phyloP scores from a whole-genome alignment of 2,888 invertebrate species.

The Drosophila meridionalis region DNA sequence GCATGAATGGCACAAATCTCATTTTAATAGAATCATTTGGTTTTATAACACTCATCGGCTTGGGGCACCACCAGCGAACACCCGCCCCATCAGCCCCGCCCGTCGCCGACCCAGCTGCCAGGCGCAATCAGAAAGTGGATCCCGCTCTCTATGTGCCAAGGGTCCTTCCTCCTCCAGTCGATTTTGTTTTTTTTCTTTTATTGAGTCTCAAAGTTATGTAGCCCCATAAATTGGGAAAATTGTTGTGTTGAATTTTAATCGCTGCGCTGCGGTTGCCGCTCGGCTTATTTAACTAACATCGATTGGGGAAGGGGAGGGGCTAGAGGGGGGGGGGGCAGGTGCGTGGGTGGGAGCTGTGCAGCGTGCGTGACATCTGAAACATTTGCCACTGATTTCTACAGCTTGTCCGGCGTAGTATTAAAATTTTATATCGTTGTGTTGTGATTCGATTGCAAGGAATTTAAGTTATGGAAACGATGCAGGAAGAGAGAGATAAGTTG shows the following conservation, averaged over 20 bases:
- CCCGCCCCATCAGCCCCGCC: background rate
- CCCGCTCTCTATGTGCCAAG: background rate
- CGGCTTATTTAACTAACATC: slow-evolving; percentile 33
- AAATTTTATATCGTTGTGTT: slow-evolving; percentile 25
- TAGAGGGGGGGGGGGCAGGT: background rate
- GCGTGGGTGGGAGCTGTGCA: background rate
- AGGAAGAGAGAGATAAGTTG: too few species aligned
- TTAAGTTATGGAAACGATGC: slow-evolving; percentile 18
- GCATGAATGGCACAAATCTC: slow-evolving; percentile 77
- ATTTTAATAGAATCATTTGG: slow-evolving; percentile 79
- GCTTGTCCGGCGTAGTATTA: slow-evolving; percentile 1
- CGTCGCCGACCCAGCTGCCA: background rate
- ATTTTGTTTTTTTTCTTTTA: slow-evolving; percentile 29
- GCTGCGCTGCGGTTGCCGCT: slow-evolving; percentile 50
- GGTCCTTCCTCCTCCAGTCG: background rate
- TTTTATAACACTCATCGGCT: slow-evolving; percentile 64
- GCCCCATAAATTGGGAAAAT: slow-evolving; percentile 73
- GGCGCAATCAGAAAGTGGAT: background rate
- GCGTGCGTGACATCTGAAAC: slow-evolving; percentile 14
- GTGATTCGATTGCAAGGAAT: slow-evolving; percentile 24
- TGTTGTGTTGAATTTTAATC: slow-evolving; percentile 74
- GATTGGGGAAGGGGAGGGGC: background rate
- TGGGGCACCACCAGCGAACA: slow-evolving; percentile 1
- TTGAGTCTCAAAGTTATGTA: slow-evolving; percentile 72
- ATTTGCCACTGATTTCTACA: slow-evolving; percentile 34